Base-by-base conservation (phyloP, 1,140 invertebrate genomes). In the Drosophila lowei region DNA sequence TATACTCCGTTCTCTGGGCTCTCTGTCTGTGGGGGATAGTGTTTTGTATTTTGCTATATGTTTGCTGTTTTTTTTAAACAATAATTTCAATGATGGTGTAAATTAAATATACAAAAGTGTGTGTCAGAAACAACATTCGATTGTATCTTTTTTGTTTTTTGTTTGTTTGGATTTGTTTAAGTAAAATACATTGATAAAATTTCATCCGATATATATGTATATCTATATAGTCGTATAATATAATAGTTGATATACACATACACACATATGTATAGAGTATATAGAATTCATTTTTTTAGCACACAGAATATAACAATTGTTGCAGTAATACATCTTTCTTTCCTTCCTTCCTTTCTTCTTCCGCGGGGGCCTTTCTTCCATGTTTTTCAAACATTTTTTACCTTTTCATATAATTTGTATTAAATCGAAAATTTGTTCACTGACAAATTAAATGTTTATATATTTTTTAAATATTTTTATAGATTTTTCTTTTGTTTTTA, bases 271-370 rank as follows among this genome's bases (percentile, higher is more conserved):
- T 74, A 3, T 38, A 38, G 11, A 38, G 34, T 38, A 11, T 11
- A 38, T 38, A 38, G 3, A 38, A 38, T 38, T 11, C 3, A 4
- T 38, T 38, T 49, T 59, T 84, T 58, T 86, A 86, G 81, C 77
- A 86, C 70, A 86, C 83, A 70, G 75, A 86, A 86, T 80, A 66
- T 86, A 86, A 86, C 81, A 86, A 78, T 85, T 77, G 81, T 86
- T 80, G 78, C 80, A 85, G 72, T 85, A 84, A 73, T 79, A 85
- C 63, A 70, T 70, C 67, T 86, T 86, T 49, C 11, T 11, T 38
- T 38, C 11, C 3, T 38, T 38, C 4, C 23, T 23, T 23, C 23
- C 2, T 3, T 23, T 23, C 23, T 28, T 38, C 34, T 38, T 38
- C 2, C 34, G 9, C 81, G 81, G 81, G 81, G 81, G 81, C 81